Evolutionary conservation across 2,113 vertebrate genomes (phyloP), one percentile per base, ranked within the genome.

Genomic region (Rhinopomastus cyanomelas): DNA sequence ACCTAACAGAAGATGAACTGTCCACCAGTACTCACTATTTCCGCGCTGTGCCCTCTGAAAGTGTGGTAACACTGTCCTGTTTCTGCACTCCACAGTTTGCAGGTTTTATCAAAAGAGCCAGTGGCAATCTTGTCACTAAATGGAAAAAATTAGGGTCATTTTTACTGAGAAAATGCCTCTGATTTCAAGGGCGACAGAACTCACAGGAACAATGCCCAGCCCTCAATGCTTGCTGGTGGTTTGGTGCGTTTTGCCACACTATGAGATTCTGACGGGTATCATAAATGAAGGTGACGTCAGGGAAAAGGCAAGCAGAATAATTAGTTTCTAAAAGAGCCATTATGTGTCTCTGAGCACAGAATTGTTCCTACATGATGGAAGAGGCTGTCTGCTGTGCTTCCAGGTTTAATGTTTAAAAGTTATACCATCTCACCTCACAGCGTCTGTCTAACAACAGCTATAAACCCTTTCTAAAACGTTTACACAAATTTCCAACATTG

Each of bases 61-160:
- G 98, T 99, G 80, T 99, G 95, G 73, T 98, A 99, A 94, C 99
- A 99, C 96, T 98, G 97, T 80, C 99, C 99, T 11, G 98, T 99
- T 92, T 99, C 98, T 5, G 97, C 97, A 81, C 98, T 98, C 99
- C 99, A 99, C 64, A 99, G 92, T 95, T 98, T 99, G 96, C 98
- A 99, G 64, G 99, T 99, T 95, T 99, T 99, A 92, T 99, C 99
- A 84, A 99, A 99, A 55, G 99, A 99, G 75, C 98, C 99, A 5
- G 99, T 99, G 90, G 98, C 99, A 95, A 99, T 98, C 97, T 99
- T 99, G 96, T 99, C 98, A 75, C 99, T 99, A 95, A 87, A 96
- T 64, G 37, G 26, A 94, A 94, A 89, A 81, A 56, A 17, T 6
- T 21, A 13, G 4, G 44, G 8, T 49, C 12, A 39, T n/a, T 88